Evolutionary conservation across 2,797 vertebrate species (phyloP).

Genomic region (Helarctos malayanus): DNA sequence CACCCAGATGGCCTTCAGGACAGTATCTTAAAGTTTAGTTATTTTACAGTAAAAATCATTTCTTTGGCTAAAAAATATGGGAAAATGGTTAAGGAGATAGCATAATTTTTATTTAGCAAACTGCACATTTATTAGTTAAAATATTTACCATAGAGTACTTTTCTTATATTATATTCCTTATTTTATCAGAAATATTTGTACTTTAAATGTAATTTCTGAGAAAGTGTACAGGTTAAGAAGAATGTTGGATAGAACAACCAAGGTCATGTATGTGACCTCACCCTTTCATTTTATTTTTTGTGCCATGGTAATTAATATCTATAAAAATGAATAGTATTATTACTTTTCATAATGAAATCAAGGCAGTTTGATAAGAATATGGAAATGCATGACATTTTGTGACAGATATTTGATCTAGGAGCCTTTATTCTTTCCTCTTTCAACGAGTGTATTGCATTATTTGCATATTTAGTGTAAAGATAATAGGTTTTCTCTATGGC

Average conservation of each 20-base stretch:
- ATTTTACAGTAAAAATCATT: not conserved
- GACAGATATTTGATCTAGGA: conserved; percentile 57
- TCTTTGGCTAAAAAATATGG: not conserved
- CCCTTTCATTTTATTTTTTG: conserved; percentile 48
- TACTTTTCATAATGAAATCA: conserved; percentile 69
- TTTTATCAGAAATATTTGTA: not conserved
- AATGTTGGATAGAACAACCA: not conserved
- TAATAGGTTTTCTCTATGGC: conserved; percentile 70
- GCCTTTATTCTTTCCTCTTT: conserved; percentile 54
- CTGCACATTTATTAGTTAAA: not conserved
- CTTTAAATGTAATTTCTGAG: not conserved
- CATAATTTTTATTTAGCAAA: not conserved
- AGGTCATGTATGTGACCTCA: conserved; percentile 37
- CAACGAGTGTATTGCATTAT: conserved; percentile 51
- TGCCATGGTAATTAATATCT: conserved; percentile 61
- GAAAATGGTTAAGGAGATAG: not conserved
- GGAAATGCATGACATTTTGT: conserved; percentile 79
- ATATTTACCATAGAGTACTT: not conserved
- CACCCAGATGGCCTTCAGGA: not conserved
- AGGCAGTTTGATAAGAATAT: conserved; percentile 69
- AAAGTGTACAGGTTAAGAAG: not conserved
- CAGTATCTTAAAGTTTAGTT: not conserved
- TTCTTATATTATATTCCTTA: not conserved
- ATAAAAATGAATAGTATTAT: conserved; percentile 69
- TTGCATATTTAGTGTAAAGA: conserved; percentile 79